Conservation (phyloP, 2,888 invertebrate species). For the Eumerus sabulonum region DNA sequence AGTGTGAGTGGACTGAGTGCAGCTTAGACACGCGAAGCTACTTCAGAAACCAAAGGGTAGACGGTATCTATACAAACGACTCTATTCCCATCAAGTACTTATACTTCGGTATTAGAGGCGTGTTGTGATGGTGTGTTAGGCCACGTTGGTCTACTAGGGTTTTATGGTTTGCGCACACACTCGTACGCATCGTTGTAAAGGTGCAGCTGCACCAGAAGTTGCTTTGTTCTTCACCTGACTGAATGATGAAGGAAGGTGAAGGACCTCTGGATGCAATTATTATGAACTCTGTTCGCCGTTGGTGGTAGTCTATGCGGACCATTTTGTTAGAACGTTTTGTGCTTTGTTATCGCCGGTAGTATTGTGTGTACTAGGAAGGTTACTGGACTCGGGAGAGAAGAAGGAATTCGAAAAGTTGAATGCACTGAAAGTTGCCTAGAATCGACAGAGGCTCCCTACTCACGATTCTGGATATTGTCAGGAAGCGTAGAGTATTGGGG, state of each 20-base stretch:
- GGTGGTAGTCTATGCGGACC: constrained; percentile 34
- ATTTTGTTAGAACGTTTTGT: constrained; percentile 42
- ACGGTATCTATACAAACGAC: constrained; percentile 35
- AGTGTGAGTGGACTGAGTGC: constrained; percentile 34
- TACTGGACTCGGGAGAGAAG: constrained; percentile 38
- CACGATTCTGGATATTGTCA: constrained; percentile 20
- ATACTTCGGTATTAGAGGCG: neutral
- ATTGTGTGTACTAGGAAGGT: constrained; percentile 26
- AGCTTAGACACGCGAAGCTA: constrained; percentile 14
- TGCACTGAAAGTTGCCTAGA: constrained; percentile 35
- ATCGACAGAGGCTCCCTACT: neutral
- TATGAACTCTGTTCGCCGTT: constrained; percentile 41
- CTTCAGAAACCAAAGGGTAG: constrained; percentile 21
- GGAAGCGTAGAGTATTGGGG: constrained; percentile 6
- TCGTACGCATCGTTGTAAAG: constrained; percentile 52
- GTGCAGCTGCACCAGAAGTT: constrained; percentile 58
- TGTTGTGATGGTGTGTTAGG: constrained; percentile 6
- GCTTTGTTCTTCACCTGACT: constrained; percentile 67
- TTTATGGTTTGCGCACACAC: constrained; percentile 36
- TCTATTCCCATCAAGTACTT: constrained; percentile 37
- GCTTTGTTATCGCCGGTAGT: constrained; percentile 18
- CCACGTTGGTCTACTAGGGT: constrained; percentile 28
- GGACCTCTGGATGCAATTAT: constrained; percentile 61
- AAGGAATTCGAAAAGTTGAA: constrained; percentile 42
- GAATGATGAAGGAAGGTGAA: constrained; percentile 54